phyloP scores from a whole-genome alignment of 2,797 vertebrate species.

The Pseudopleuronectes americanus region DNA sequence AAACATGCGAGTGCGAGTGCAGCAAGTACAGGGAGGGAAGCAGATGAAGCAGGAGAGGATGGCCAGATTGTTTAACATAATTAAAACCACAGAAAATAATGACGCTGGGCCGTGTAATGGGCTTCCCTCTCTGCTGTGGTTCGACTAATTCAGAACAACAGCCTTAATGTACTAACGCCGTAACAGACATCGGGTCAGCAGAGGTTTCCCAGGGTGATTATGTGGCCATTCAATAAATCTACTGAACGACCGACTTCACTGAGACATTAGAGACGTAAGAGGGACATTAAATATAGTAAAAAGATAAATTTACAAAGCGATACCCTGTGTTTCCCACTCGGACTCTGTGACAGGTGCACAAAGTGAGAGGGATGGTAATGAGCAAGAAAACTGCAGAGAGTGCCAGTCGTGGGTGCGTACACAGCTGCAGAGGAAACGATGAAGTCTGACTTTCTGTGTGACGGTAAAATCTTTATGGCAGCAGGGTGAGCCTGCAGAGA shows the following conservation, averaged over 20 bases:
- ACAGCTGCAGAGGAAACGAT: too few species aligned
- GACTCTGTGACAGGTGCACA: too few species aligned
- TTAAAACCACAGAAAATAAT: slow-evolving; percentile 61
- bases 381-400: too few species aligned
- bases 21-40: slow-evolving; percentile 1
- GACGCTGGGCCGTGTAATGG: slow-evolving; percentile 52
- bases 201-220: slow-evolving; percentile 39
- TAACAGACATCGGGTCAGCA: slow-evolving; percentile 38
- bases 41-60: slow-evolving; percentile 30
- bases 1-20: slow-evolving; percentile 42
- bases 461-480: too few species aligned
- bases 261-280: background rate
- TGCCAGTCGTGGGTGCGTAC: too few species aligned
- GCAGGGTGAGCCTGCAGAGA: too few species aligned
- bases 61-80: slow-evolving; percentile 58
- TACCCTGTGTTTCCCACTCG: too few species aligned
- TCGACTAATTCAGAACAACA: slow-evolving; percentile 60
- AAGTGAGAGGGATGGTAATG: too few species aligned
- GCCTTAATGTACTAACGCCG: slow-evolving; percentile 39
- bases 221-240: slow-evolving; percentile 36
- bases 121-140: slow-evolving; percentile 45
- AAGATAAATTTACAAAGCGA: too few species aligned
- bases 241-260: slow-evolving; percentile 8
- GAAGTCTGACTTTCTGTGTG: too few species aligned
- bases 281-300: too few species aligned